phyloP scores from a whole-genome alignment of 1,140 invertebrate genomes.

The Pseudachorutes palmiensis region DNA sequence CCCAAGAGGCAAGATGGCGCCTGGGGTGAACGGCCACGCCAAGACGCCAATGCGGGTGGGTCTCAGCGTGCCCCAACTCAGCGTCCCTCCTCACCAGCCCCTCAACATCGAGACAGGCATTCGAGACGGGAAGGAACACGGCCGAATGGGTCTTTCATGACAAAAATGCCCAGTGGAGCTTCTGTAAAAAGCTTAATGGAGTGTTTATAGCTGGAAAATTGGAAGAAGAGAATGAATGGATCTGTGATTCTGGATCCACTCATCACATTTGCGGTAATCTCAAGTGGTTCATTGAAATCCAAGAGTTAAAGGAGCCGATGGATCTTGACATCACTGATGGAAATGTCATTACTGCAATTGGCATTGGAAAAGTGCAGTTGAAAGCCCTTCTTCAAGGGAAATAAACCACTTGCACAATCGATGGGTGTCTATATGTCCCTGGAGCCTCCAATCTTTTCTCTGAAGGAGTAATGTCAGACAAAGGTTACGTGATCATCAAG shows the following conservation, averaged over 20 bases:
- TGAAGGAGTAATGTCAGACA: constrained; percentile 12
- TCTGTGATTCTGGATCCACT: background rate
- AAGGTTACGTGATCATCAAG: constrained; percentile 14
- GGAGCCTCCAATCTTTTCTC: constrained; percentile 18
- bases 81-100: too few relatives aligned
- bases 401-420: constrained; percentile 1
- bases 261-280: background rate
- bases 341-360: constrained; percentile 11
- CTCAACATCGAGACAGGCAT: background rate
- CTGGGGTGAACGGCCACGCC: background rate
- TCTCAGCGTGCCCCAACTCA: too few relatives aligned
- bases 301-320: background rate
- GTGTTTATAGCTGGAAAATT: background rate
- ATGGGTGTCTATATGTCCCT: constrained; percentile 14
- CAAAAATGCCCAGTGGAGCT: background rate
- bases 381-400: constrained; percentile 8
- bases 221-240: background rate
- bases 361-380: constrained; percentile 18
- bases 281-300: background rate
- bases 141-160: background rate
- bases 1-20: background rate
- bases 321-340: background rate
- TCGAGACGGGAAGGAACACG: background rate
- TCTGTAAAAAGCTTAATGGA: background rate
- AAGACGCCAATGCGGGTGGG: background rate